These are phyloP conservation scores for Drosophila pachea DNA, from an alignment of 1,140 invertebrate species.

Conservation along the genomic window DNA sequence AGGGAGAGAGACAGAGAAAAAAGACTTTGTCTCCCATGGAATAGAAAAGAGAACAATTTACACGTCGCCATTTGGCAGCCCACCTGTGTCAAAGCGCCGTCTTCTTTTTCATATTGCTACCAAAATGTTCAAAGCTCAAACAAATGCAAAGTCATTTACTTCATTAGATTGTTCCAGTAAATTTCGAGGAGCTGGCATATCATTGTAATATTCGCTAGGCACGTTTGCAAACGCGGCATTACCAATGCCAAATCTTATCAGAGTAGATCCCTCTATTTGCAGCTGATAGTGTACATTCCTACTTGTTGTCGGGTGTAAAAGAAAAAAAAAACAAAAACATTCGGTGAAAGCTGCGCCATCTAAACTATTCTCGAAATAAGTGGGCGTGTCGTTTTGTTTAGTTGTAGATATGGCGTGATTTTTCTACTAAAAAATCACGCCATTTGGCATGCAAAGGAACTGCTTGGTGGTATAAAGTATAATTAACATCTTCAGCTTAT, in stretches of 20 bases:
- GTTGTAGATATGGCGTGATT: conserved; percentile 33
- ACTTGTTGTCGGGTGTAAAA: conserved; percentile 16
- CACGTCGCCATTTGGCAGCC: conserved; percentile 15
- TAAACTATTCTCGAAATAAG: conserved; percentile 14
- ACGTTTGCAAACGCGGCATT: conserved; percentile 18
- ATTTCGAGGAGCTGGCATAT: conserved; percentile 39
- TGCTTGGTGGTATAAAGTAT: neutral
- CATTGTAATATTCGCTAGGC: conserved; percentile 33
- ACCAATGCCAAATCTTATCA: conserved; percentile 59
- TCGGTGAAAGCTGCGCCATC: conserved; percentile 20
- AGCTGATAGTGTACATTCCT: conserved; percentile 29
- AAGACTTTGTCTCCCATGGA: neutral
- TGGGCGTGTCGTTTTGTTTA: conserved; percentile 13
- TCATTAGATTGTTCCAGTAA: conserved; percentile 53
- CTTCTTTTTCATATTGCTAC: neutral
- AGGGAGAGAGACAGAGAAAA: conserved; percentile 13
- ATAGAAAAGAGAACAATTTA: conserved; percentile 10
- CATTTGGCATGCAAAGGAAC: conserved; percentile 22
- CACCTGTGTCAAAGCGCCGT: conserved; percentile 8
- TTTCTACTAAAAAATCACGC: conserved; percentile 23
- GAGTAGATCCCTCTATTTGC: conserved; percentile 1
- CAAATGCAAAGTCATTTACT: conserved; percentile 35
- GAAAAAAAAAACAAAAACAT: neutral
- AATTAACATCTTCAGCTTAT: conserved; percentile 31
- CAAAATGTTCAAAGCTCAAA: conserved; percentile 55